Base-by-base conservation (phyloP, 2,797 vertebrate species). In the Propithecus perrieri region DNA sequence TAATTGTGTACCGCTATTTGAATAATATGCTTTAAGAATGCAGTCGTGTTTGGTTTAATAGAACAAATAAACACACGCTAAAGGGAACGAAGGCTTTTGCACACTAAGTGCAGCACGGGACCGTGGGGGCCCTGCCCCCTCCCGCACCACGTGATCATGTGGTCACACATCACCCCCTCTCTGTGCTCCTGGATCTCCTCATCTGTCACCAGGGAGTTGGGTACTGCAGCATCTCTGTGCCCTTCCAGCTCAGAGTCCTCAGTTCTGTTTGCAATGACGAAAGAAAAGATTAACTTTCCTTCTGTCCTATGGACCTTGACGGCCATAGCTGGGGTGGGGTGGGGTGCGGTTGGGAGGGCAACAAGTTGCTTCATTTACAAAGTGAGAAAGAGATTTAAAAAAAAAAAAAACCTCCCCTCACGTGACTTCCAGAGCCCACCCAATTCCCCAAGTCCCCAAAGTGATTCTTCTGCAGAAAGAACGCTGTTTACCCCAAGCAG, bases 391-490 rank as follows among this genome's bases (percentile, higher is more conserved):
- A 84, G 75, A 55, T 24, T 17, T 3, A 5, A 35, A 55, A 48
- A 61, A 55, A 59, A 12, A 41, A 96, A 59, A 30, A 28, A 22
- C 38, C 20, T 43, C 28, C 59, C 4, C 4, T 63, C 20, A 0
- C 86, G 43, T 94, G 59, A 33, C 30, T 63, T 55, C 30, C 74
- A 14, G 83, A 97, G 97, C 97, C 95, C 96, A 91, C 22, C 92
- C 86, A 71, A 20, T 91, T 87, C 95, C 97, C 89, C n/a, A 80
- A 95, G 97, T 74, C 94, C 96, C 80, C 78, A 13, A 93, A 97
- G 96, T 92, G 96, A 91, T 67, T 87, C 83, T 97, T 98, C 97
- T 63, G 92, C 97, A 94, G 96, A 97, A 97, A 95, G 97, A 97
- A 94, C 1, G 72, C 94, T 94, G 80, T 95, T 97, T 92, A 87